Percentiles rank a stretch among this genome's conserved stretches.
These are phyloP conservation scores for Ectemnius cavifrons DNA, from an alignment of 2,888 invertebrate species.

Conservation along the genomic window DNA sequence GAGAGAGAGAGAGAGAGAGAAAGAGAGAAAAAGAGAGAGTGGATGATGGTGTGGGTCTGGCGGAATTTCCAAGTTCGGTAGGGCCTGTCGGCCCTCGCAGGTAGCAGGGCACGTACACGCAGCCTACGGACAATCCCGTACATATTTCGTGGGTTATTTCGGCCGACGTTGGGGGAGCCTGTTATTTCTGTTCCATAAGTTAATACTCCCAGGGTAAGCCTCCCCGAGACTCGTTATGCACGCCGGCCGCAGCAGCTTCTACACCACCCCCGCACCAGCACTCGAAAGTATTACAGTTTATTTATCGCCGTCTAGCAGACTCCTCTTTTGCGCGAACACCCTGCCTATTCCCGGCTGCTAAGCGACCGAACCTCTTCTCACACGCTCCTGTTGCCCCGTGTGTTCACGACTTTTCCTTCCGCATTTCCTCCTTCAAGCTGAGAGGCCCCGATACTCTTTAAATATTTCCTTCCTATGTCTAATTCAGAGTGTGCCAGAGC, in stretches of 20 bases:
- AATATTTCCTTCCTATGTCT: constrained; percentile 1
- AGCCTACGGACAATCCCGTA: constrained; percentile 52
- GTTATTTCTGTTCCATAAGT: constrained; percentile 71
- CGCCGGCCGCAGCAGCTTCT: constrained; percentile 14
- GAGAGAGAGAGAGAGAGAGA: too few species aligned
- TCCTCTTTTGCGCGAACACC: constrained; percentile 31
- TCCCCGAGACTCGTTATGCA: constrained; percentile 34
- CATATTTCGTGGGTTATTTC: constrained; percentile 65
- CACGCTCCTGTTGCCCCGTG: constrained; percentile 12
- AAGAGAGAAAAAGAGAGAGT: constrained; percentile 5
- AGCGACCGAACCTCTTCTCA: background rate
- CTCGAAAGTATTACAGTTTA: constrained; percentile 53
- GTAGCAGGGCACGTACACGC: constrained; percentile 39
- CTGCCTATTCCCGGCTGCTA: constrained; percentile 29
- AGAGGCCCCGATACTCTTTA: background rate
- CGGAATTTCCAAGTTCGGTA: constrained; percentile 47
- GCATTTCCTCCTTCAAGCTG: background rate
- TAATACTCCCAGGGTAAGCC: constrained; percentile 58
- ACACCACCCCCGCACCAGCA: constrained; percentile 5
- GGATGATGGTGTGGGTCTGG: too few species aligned
- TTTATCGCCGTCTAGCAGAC: constrained; percentile 39
- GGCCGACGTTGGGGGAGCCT: constrained; percentile 57
- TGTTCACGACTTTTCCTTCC: constrained; percentile 4
- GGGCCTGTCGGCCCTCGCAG: constrained; percentile 26
- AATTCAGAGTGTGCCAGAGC: background rate